Percentiles rank a stretch among this genome's conserved stretches.
Conservation (phyloP, 2,113 vertebrate species). For the Anthoscopus minutus region DNA sequence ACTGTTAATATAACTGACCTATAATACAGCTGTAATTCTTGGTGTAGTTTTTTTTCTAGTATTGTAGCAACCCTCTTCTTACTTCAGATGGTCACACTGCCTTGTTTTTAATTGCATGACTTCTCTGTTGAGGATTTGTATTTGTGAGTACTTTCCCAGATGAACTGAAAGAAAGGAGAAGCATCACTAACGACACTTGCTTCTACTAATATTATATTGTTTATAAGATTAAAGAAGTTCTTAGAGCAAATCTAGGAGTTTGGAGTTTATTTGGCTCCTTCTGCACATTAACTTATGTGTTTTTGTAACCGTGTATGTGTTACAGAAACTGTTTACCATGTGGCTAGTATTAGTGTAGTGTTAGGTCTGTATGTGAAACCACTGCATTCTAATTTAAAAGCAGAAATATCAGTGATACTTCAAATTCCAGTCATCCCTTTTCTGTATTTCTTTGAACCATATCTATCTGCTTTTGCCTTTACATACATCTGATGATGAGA, state of each 20-base stretch:
- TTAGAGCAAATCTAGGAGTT: not conserved
- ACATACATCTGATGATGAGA: accelerated
- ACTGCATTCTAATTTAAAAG: not conserved
- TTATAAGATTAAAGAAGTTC: not conserved
- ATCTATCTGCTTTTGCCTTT: not conserved
- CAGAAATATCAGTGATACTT: not conserved
- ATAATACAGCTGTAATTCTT: not conserved
- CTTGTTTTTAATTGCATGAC: not conserved
- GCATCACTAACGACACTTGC: not conserved
- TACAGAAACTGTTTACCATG: not conserved
- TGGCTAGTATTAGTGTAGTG: not conserved
- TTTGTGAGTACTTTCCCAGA: not conserved
- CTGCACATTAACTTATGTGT: not conserved
- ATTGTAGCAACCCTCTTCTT: not conserved
- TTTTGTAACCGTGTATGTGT: not conserved
- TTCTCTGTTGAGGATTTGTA: not conserved
- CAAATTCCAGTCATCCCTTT: not conserved
- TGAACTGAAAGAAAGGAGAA: not conserved
- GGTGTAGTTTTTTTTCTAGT: not conserved
- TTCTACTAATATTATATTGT: not conserved
- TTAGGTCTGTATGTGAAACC: not conserved
- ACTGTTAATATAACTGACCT: not conserved
- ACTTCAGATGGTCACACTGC: not conserved
- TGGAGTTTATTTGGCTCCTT: not conserved
- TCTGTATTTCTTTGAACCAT: not conserved